These are phyloP conservation scores for Ips typographus DNA, from an alignment of 1,140 invertebrate species.

Conservation along the genomic window DNA sequence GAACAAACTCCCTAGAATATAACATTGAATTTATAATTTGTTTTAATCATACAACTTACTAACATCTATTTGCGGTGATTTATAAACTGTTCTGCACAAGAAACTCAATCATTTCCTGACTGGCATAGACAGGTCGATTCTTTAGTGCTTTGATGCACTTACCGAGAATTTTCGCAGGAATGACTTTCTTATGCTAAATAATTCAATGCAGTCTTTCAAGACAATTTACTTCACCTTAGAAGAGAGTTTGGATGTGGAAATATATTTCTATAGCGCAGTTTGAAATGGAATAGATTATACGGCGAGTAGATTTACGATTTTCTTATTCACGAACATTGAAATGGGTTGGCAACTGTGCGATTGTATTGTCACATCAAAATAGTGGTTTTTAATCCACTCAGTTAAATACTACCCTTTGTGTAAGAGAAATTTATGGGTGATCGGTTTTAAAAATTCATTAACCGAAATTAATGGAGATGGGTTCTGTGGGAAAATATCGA, in stretches of 20 bases:
- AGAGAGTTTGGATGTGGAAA: background rate
- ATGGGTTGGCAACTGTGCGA: no score
- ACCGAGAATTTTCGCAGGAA: background rate
- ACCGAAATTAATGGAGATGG: background rate
- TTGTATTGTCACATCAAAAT: no score
- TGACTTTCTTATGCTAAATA: conserved; percentile 13
- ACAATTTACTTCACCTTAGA: conserved; percentile 3
- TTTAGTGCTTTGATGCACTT: conserved; percentile 11
- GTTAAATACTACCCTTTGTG: no score
- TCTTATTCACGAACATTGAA: no score
- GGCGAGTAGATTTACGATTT: no score
- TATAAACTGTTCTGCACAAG: conserved; percentile 27
- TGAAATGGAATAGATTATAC: no score
- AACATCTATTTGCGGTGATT: conserved; percentile 1
- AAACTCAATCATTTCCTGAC: conserved; percentile 26
- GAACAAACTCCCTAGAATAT: no score
- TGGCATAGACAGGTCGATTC: conserved; percentile 15
- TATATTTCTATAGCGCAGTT: no score
- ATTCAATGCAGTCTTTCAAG: conserved; percentile 6
- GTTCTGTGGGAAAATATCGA: background rate
- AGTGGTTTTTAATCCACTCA: no score
- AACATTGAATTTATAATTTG: no score
- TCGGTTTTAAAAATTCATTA: background rate
- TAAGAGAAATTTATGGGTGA: background rate
- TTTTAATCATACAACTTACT: no score